Evolutionary conservation across 2,888 invertebrate genomes (phyloP).

Genomic region (Acronicta leporina): DNA sequence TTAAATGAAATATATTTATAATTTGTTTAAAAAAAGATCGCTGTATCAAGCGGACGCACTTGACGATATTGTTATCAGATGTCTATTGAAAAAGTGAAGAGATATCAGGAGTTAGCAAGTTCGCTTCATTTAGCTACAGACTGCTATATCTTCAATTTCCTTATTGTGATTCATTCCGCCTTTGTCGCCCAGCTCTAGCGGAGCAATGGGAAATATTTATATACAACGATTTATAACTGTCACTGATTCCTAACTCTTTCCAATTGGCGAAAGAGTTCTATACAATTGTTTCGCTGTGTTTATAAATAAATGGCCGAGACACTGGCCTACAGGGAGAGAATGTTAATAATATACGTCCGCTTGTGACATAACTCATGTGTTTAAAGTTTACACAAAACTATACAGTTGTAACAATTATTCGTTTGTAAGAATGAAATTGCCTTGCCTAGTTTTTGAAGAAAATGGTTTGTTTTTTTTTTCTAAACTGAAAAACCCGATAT

Average conservation of each 20-base stretch:
- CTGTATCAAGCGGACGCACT: neutral
- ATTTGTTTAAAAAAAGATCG: neutral
- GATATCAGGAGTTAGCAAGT: conserved; percentile 15
- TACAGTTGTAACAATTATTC: conserved; percentile 48
- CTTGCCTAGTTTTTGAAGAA: too few relatives aligned
- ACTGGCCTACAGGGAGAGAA: conserved; percentile 67
- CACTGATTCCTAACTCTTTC: conserved; percentile 73
- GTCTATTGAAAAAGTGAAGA: neutral
- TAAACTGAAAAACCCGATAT: too few relatives aligned
- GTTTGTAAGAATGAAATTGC: conserved; percentile 23
- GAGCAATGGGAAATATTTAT: conserved; percentile 66
- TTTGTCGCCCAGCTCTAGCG: conserved; percentile 38
- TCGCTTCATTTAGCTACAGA: conserved; percentile 34
- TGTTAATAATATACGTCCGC: conserved; percentile 67
- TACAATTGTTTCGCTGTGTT: conserved; percentile 73
- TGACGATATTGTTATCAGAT: neutral
- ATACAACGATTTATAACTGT: conserved; percentile 76
- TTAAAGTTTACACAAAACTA: conserved; percentile 48
- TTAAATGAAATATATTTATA: neutral
- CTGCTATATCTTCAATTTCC: conserved; percentile 41
- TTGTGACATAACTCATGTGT: conserved; percentile 65
- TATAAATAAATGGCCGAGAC: conserved; percentile 77
- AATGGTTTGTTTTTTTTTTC: too few relatives aligned
- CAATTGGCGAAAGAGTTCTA: conserved; percentile 77
- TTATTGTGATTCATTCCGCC: conserved; percentile 55